A percentile compares a stretch with the other conserved stretches of the same genome.
Conservation (phyloP, 1,140 invertebrate species). For the Copidosoma floridanum region DNA sequence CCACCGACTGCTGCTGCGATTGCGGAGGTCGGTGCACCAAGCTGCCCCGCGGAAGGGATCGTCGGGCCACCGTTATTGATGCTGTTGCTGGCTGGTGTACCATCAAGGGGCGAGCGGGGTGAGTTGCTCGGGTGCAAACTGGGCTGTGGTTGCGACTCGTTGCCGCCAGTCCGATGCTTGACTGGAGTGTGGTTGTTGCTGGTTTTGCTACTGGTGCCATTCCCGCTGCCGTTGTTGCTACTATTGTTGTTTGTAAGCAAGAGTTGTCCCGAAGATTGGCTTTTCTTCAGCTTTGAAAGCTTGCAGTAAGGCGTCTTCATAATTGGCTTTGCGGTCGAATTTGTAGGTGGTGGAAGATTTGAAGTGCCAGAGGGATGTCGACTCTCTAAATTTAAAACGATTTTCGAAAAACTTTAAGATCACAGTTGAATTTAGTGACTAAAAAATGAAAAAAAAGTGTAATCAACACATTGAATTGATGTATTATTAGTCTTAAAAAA, state of each 20-base stretch:
- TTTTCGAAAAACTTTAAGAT: too few species aligned
- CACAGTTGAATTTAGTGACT: too few species aligned
- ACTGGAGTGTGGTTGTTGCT: conserved; percentile 43
- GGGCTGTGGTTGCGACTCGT: conserved; percentile 34
- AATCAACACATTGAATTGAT: too few species aligned
- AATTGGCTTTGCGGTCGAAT: conserved; percentile 39
- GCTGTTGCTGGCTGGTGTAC: conserved; percentile 35
- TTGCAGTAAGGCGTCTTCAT: conserved; percentile 54
- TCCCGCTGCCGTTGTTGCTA: conserved; percentile 24
- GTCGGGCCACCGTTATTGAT: too few species aligned
- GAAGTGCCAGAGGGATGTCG: conserved; percentile 49
- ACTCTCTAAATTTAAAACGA: too few species aligned
- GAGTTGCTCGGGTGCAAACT: conserved; percentile 39
- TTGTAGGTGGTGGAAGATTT: conserved; percentile 46
- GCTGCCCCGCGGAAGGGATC: too few species aligned
- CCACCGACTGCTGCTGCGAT: conserved; percentile 27
- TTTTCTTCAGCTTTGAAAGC: conserved; percentile 50
- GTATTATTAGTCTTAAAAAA: too few species aligned
- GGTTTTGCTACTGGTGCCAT: conserved; percentile 31
- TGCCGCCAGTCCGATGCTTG: conserved; percentile 37
- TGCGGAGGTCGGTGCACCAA: too few species aligned
- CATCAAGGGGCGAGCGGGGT: conserved; percentile 46
- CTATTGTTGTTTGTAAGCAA: conserved; percentile 23
- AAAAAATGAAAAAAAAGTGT: too few species aligned
- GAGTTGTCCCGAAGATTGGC: conserved; percentile 48